Percentiles rank a stretch among this genome's conserved stretches.
Conservation (phyloP, 2,888 invertebrate genomes). For the Trissonchulus sp. region DNA sequence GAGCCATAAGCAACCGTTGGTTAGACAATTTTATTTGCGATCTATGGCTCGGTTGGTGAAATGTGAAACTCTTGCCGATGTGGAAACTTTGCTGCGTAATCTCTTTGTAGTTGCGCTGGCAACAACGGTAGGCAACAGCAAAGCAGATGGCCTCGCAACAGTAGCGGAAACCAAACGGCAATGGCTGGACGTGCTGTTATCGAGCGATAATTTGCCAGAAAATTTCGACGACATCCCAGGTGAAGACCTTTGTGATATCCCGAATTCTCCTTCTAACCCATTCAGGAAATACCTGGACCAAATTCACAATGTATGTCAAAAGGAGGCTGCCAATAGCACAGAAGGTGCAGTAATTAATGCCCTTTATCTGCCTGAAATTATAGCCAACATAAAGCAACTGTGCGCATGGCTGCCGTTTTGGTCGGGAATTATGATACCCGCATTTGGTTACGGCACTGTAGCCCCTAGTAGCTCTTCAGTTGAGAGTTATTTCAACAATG, state of each 20-base stretch:
- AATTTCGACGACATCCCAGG: not conserved
- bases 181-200: not conserved
- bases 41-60: no score
- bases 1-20: not conserved
- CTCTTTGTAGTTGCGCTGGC: not conserved
- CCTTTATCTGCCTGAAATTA: not conserved
- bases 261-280: no score
- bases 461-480: not conserved
- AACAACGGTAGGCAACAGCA: not conserved
- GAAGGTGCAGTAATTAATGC: not conserved
- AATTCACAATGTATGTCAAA: not conserved
- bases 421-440: not conserved
- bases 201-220: not conserved
- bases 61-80: not conserved
- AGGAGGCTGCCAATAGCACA: not conserved
- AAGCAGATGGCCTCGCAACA: not conserved
- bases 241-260: not conserved
- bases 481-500: not conserved
- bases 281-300: not conserved
- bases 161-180: not conserved
- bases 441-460: not conserved
- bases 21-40: no score
- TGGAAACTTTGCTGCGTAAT: not conserved
- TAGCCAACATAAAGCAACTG: not conserved
- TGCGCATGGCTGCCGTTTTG: not conserved